Percentiles rank a stretch among this genome's conserved stretches.
Conservation (phyloP, 1,140 invertebrate species). For the Drosophila ficusphila region DNA sequence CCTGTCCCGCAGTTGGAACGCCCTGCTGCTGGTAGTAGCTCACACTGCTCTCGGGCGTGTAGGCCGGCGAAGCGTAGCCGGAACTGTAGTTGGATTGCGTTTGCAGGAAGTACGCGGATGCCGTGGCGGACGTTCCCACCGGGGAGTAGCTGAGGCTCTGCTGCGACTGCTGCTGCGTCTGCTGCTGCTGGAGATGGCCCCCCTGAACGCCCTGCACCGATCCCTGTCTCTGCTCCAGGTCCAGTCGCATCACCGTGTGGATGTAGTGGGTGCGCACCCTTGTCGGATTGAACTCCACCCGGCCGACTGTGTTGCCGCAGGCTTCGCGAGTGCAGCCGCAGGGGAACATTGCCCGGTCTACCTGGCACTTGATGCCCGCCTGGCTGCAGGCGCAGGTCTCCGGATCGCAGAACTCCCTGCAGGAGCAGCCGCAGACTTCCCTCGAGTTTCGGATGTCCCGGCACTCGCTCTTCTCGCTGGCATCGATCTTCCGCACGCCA, state of each 20-base stretch:
- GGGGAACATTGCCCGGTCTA: slow-evolving; percentile 97
- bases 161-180: slow-evolving; percentile 20
- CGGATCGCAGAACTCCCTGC: slow-evolving; percentile 97
- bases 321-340: slow-evolving; percentile 97
- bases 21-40: slow-evolving; percentile 65
- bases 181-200: slow-evolving; percentile 18
- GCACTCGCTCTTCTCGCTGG: slow-evolving; percentile 97
- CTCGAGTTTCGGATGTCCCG: slow-evolving; percentile 95
- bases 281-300: slow-evolving; percentile 98
- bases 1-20: slow-evolving; percentile 7
- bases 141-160: slow-evolving; percentile 39
- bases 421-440: slow-evolving; percentile 97
- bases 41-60: slow-evolving; percentile 66
- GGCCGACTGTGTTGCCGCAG: slow-evolving; percentile 95
- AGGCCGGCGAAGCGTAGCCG: slow-evolving; percentile 78
- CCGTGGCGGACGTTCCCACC: slow-evolving; percentile 12
- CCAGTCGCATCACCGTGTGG: slow-evolving; percentile 97
- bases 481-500: slow-evolving; percentile 97
- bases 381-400: slow-evolving; percentile 97
- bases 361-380: slow-evolving; percentile 98
- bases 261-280: slow-evolving; percentile 98
- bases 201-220: slow-evolving; percentile 42
- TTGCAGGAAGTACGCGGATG: slow-evolving; percentile 72
- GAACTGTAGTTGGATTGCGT: slow-evolving; percentile 82
- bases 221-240: slow-evolving; percentile 93